Conservation (phyloP, 1,140 invertebrate species). For the Aethina tumida region DNA sequence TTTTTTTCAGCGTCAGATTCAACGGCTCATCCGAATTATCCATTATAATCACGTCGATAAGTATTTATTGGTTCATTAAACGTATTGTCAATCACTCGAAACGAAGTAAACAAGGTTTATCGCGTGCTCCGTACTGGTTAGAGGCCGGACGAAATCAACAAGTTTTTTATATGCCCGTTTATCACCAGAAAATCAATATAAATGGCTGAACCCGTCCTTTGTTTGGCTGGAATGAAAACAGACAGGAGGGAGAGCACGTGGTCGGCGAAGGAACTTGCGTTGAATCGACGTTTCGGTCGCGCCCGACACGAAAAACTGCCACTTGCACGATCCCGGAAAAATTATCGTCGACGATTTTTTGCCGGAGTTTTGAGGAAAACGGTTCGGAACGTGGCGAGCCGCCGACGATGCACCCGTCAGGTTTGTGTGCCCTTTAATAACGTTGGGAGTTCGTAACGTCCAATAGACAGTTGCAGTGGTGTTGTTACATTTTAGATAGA, state of each 20-base stretch:
- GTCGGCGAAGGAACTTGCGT: conserved; percentile 1
- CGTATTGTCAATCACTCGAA: background rate
- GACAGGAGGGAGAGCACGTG: conserved; percentile 27
- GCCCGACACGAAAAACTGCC: no score
- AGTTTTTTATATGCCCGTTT: conserved; percentile 37
- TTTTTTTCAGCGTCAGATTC: conserved; percentile 39
- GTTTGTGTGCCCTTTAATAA: conserved; percentile 1
- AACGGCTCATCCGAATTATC: conserved; percentile 33
- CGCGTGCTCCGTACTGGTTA: background rate
- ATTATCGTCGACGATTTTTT: conserved; percentile 10
- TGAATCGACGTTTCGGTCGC: background rate
- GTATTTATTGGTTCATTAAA: background rate
- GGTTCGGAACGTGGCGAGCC: background rate
- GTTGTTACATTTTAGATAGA: conserved; percentile 23
- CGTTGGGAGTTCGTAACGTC: conserved; percentile 4
- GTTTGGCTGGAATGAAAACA: conserved; percentile 34
- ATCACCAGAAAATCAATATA: conserved; percentile 38
- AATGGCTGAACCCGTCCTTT: conserved; percentile 35
- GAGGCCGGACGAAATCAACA: conserved; percentile 33
- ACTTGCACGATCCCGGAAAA: no score
- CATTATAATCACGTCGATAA: conserved; percentile 14
- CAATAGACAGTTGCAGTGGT: conserved; percentile 17
- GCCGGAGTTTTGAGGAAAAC: conserved; percentile 15
- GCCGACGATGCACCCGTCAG: no score
- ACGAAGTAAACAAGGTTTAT: background rate